Evolutionary conservation across 92 coral and sea anemone genomes (phyloP).

Genomic region (Montipora capitata): DNA sequence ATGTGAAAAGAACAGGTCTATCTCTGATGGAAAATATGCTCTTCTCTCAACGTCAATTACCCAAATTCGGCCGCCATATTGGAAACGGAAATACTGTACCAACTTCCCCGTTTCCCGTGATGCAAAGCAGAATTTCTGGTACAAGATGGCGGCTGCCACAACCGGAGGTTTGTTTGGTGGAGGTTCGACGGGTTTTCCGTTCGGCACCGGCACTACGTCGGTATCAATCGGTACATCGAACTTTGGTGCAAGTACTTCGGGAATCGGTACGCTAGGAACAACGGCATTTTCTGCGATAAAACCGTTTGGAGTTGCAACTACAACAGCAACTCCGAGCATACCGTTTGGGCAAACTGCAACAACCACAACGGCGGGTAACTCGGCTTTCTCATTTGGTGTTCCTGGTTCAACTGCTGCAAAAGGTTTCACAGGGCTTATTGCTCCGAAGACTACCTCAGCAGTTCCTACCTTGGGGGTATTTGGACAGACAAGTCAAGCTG

Average conservation of each 20-base stretch:
- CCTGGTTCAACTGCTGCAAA: slow-evolving; percentile 3
- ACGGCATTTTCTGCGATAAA: slow-evolving; percentile 66
- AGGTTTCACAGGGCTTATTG: slow-evolving; percentile 19
- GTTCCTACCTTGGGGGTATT: slow-evolving; percentile 36
- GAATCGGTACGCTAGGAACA: slow-evolving; percentile 14
- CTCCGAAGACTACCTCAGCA: slow-evolving; percentile 23
- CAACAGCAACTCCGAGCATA: slow-evolving; percentile 57
- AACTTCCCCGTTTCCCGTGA: slow-evolving; percentile 49
- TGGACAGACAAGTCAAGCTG: slow-evolving; percentile 46
- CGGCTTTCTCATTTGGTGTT: slow-evolving; percentile 68
- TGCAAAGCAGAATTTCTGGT: slow-evolving; percentile 3
- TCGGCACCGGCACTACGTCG: slow-evolving; percentile 47
- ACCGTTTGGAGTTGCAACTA: slow-evolving; percentile 57
- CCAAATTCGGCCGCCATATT: slow-evolving; percentile 51
- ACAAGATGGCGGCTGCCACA: slow-evolving; percentile 88
- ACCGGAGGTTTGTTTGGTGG: slow-evolving; percentile 36
- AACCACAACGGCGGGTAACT: slow-evolving; percentile 16
- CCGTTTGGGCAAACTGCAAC: slow-evolving; percentile 73
- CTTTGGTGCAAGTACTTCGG: slow-evolving; percentile 39
- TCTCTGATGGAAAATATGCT: not conserved
- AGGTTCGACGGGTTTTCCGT: slow-evolving; percentile 56
- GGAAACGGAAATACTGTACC: not conserved
- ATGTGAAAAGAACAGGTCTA: not conserved
- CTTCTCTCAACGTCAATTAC: not conserved
- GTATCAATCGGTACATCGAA: slow-evolving; percentile 40